These are phyloP conservation scores for Xenopus laevis DNA, from an alignment of 2,113 vertebrate species.

Conservation along the genomic window DNA sequence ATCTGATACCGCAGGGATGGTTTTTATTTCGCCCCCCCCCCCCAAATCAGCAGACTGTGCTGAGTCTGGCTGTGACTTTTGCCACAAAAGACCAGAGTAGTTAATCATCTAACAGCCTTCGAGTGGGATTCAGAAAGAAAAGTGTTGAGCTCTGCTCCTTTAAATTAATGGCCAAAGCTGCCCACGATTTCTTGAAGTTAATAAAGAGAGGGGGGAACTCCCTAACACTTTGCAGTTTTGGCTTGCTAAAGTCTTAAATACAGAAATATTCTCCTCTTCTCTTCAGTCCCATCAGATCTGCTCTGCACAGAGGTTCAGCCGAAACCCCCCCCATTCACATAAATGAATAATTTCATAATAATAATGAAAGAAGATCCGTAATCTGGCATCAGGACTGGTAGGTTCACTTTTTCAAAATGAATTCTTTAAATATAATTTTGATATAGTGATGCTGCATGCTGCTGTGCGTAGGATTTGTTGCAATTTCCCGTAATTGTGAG, in stretches of 20 bases:
- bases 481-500: too few species aligned
- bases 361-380: background rate
- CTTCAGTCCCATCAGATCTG: background rate
- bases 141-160: conserved; percentile 81
- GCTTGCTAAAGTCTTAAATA: conserved; percentile 63
- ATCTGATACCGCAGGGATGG: too few species aligned
- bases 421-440: too few species aligned
- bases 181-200: conserved; percentile 81
- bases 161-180: conserved; percentile 71
- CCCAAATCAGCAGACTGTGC: background rate
- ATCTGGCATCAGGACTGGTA: background rate
- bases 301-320: background rate
- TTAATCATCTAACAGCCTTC: conserved; percentile 87
- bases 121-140: conserved; percentile 77
- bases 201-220: conserved; percentile 63
- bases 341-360: too few species aligned
- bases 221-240: conserved; percentile 47
- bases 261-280: background rate
- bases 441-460: too few species aligned
- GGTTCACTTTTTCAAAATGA: background rate
- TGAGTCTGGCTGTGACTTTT: background rate
- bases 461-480: too few species aligned
- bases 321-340: too few species aligned
- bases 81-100: conserved; percentile 53
- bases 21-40: too few species aligned